Conservation (phyloP, 2,797 vertebrate species). For the Epinephelus awoara region DNA sequence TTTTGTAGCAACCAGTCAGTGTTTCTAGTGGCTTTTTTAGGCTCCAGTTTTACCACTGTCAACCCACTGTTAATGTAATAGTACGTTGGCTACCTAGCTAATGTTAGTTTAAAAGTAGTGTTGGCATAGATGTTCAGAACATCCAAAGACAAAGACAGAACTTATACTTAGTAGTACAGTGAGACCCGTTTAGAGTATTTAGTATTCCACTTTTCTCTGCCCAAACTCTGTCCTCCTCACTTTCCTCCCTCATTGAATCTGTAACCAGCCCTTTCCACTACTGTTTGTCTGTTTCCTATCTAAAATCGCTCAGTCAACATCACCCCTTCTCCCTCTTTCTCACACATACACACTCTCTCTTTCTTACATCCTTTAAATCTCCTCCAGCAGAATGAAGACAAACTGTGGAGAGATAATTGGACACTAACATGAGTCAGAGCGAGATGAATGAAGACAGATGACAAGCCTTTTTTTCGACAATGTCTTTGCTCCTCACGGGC, state of each 20-base stretch:
- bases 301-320: constrained; percentile 44
- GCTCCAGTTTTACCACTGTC: too few species aligned
- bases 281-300: constrained; percentile 36
- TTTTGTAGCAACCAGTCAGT: too few species aligned
- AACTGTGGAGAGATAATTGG: constrained; percentile 71
- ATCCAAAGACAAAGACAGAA: neutral
- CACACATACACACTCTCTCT: constrained; percentile 2
- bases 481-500: constrained; percentile 39
- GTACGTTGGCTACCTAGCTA: too few species aligned
- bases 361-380: constrained; percentile 51
- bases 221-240: neutral
- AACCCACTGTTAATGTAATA: too few species aligned
- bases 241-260: constrained; percentile 10
- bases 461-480: constrained; percentile 25
- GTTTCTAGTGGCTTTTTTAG: too few species aligned
- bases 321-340: neutral
- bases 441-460: constrained; percentile 69
- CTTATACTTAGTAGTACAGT: neutral
- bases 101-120: too few species aligned
- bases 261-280: constrained; percentile 15
- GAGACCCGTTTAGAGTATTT: neutral
- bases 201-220: constrained; percentile 4
- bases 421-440: constrained; percentile 62
- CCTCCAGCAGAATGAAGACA: constrained; percentile 63
- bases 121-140: too few species aligned